Conservation (phyloP, 2,113 vertebrate species). For the Junco hyemalis region DNA sequence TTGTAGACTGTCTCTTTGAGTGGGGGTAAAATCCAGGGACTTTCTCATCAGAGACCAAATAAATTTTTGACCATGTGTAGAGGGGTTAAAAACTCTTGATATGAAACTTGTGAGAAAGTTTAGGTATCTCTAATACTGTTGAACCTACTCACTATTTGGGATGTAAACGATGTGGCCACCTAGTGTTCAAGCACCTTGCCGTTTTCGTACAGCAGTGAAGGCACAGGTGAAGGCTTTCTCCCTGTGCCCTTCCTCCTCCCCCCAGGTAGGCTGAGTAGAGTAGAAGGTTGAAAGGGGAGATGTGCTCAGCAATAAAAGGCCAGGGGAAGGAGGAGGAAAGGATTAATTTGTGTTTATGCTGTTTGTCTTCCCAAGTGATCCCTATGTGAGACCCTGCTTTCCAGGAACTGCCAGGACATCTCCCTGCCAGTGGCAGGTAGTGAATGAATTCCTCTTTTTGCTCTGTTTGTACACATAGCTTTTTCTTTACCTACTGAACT, state of each 20-base stretch:
- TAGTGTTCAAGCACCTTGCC: conserved; percentile 5
- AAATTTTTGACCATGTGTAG: background rate
- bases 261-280: accelerated
- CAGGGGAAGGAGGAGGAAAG: background rate
- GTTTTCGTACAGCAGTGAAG: background rate
- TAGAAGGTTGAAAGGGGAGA: background rate
- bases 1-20: background rate
- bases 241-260: background rate
- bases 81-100: background rate
- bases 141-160: background rate
- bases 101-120: background rate
- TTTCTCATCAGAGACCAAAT: background rate
- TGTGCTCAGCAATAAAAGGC: background rate
- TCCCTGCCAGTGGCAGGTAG: background rate
- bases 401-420: background rate
- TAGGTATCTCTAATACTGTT: background rate
- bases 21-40: background rate
- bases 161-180: background rate
- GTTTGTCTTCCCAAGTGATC: background rate
- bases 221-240: background rate
- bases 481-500: background rate
- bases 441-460: background rate
- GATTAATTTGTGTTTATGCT: background rate
- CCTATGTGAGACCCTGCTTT: background rate
- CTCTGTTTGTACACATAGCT: background rate